These are phyloP conservation scores for Latrodectus hesperus DNA, from an alignment of 2,888 invertebrate species.

Conservation along the genomic window DNA sequence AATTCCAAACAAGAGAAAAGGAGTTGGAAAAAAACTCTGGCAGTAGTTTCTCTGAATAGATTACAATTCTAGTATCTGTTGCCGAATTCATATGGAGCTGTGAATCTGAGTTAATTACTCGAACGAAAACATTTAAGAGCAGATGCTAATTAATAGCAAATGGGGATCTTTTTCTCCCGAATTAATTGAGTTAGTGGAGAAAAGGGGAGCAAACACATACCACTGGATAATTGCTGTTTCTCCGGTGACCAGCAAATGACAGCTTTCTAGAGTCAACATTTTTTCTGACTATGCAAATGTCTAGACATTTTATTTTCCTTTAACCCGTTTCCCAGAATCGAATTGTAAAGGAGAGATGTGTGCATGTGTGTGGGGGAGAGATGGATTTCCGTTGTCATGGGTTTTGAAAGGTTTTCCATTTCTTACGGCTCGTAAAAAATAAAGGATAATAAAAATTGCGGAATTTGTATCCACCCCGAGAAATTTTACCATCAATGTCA, in stretches of 20 bases:
- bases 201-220: constrained; percentile 55
- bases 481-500: constrained; percentile 5
- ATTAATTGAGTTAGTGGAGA: constrained; percentile 60
- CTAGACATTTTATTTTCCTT: constrained; percentile 56
- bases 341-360: neutral
- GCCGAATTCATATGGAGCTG: constrained; percentile 25
- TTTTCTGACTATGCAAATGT: constrained; percentile 66
- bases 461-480: constrained; percentile 40
- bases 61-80: constrained; percentile 38
- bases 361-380: neutral
- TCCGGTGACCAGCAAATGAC: constrained; percentile 58
- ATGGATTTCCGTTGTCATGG: constrained; percentile 41
- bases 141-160: constrained; percentile 66
- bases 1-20: constrained; percentile 21
- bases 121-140: constrained; percentile 67
- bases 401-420: constrained; percentile 26
- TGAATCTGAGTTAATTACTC: constrained; percentile 55
- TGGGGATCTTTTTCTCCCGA: constrained; percentile 26
- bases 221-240: constrained; percentile 58
- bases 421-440: constrained; percentile 9
- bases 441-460: constrained; percentile 46
- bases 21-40: neutral
- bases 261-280: constrained; percentile 65
- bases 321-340: constrained; percentile 18
- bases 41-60: constrained; percentile 13